These are phyloP conservation scores for human (Homo sapiens) DNA, from an alignment of 2,113 vertebrate species.

Conservation along the genomic window DNA sequence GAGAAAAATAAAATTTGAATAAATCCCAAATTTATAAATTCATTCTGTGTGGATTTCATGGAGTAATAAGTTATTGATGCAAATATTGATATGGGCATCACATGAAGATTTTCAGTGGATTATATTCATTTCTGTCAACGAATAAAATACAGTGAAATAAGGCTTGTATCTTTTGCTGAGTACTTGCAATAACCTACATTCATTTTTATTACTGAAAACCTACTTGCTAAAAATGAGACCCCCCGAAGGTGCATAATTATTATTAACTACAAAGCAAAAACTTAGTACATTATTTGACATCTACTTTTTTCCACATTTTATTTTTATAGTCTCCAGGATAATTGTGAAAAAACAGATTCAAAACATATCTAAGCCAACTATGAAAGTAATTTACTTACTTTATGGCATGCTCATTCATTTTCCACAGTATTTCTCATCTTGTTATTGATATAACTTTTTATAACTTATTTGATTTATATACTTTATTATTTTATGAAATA, in stretches of 20 bases:
- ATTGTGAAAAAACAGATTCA: background rate
- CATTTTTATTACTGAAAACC: constrained; percentile 27
- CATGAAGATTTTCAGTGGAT: background rate
- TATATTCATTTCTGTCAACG: background rate
- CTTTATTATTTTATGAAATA: background rate
- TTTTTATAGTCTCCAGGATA: background rate
- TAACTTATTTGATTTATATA: background rate
- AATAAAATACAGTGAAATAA: background rate
- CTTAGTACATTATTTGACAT: background rate
- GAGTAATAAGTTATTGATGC: background rate
- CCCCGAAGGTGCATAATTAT: background rate
- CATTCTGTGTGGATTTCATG: background rate
- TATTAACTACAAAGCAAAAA: background rate
- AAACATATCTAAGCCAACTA: background rate
- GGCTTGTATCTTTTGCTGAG: background rate
- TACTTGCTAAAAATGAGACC: background rate
- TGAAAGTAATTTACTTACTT: background rate
- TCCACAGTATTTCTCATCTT: background rate
- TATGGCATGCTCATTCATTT: background rate
- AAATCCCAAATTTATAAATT: background rate
- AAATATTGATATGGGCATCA: background rate
- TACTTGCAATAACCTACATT: background rate
- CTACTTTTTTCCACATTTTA: background rate
- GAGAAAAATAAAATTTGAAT: background rate
- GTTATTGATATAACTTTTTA: background rate